These are phyloP conservation scores for Chironex yamaguchii DNA, from an alignment of 30 jellyfish, hydroid and myxozoan species.

Conservation along the genomic window DNA sequence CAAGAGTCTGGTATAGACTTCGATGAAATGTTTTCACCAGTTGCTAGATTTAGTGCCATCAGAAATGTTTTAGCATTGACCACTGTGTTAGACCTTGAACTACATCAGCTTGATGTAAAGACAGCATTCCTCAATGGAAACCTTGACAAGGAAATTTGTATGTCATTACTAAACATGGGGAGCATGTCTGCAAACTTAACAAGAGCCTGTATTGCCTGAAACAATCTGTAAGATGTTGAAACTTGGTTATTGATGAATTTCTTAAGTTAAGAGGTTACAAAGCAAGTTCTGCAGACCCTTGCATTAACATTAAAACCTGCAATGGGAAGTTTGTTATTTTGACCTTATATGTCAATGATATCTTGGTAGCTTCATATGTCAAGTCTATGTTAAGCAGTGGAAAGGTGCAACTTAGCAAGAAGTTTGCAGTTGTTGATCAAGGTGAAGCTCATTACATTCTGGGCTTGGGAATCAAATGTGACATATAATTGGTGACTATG, in stretches of 20 bases:
- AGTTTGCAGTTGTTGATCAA: background rate
- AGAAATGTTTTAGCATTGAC: no score
- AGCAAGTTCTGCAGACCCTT: conserved; percentile 53
- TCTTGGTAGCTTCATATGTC: no score
- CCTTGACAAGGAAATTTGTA: no score
- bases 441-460: background rate
- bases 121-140: no score
- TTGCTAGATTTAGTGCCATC: no score
- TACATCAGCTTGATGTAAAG: no score
- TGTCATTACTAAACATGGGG: no score
- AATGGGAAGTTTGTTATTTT: conserved; percentile 45
- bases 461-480: background rate
- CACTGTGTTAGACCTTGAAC: no score
- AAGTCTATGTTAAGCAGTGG: background rate
- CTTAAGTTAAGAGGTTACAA: conserved; percentile 51
- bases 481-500: background rate
- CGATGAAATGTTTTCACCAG: no score
- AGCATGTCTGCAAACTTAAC: conserved; percentile 46
- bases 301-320: conserved; percentile 61
- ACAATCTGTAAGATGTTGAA: conserved; percentile 75
- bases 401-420: background rate
- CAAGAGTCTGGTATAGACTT: no score
- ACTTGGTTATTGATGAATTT: conserved; percentile 42
- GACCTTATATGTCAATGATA: no score
- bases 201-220: conserved; percentile 69